Base-by-base conservation (phyloP, 1,140 invertebrate species). In the Odontomachus brunneus region DNA sequence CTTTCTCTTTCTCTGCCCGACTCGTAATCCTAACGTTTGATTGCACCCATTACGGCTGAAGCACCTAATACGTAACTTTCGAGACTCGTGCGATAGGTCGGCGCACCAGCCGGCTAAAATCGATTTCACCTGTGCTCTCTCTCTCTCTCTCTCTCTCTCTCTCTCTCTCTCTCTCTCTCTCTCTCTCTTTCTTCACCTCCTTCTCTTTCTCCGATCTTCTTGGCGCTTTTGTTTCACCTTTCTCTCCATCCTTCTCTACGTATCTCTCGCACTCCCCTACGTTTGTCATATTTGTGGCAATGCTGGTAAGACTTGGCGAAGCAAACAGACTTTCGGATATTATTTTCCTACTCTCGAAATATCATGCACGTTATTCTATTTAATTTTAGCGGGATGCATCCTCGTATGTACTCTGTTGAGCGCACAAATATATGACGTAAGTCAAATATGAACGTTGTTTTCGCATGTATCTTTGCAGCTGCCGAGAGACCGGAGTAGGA, bases 11-110 rank as follows among this genome's bases (percentile, higher is more conserved):
- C 44, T 29, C 29, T 12, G 22, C 74, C 38, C 53, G 48, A 83
- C 82, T 91, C 83, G 89, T 91, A 92, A 92, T 91, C 87, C 87
- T 89, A 87, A 90, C 89, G 84, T 92, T 92, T 92, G 91, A 92
- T 93, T 91, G 88, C 89, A 85, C 87, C 91, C 84, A 92, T 91
- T 93, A 90, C 88, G 72, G 83, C 80, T 85, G 82, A 87, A 92
- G 84, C 86, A 88, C 84, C 87, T 91, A 90, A 90, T 90, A 91
- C 87, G 87, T 90, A 92, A 91, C 87, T 92, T 92, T 90, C 88
- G 84, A 88, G 89, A 90, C 62, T 67, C 38, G 81, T 2, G 66
- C 83, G 84, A 73, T 86, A 78, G 74, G 82, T 84, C 76, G 76
- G 29, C 29, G 66, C 59, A 66, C 63, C 81, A 75, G 81, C 57